Conservation (phyloP, 2,113 vertebrate species). For the Pimephales promelas region DNA sequence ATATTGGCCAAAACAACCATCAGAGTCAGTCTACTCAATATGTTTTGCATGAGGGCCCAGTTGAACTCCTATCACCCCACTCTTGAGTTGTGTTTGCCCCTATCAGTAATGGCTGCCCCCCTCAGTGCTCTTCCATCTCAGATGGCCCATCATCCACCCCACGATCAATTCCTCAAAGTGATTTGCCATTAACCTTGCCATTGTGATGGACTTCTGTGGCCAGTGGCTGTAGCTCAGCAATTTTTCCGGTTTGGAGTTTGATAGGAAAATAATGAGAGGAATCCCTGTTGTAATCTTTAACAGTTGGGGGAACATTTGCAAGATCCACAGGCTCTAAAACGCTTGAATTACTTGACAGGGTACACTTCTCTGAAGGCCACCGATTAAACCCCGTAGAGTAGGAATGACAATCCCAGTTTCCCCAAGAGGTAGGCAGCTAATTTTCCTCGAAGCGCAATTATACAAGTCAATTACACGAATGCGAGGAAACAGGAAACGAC, state of each 20-base stretch:
- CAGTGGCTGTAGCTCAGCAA: conserved; percentile 47
- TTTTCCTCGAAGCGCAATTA: conserved; percentile 1
- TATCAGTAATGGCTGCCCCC: conserved; percentile 51
- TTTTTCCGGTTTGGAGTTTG: conserved; percentile 56
- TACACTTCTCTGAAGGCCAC: conserved; percentile 22
- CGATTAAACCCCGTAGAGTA: conserved; percentile 19
- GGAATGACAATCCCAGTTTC: conserved; percentile 18
- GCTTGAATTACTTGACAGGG: conserved; percentile 41
- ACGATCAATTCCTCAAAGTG: conserved; percentile 65
- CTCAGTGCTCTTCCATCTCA: conserved; percentile 58
- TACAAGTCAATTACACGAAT: conserved; percentile 61
- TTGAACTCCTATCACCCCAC: conserved; percentile 28
- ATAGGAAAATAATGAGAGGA: conserved; percentile 60
- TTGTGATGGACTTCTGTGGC: conserved; percentile 59
- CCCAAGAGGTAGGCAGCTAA: conserved; percentile 9
- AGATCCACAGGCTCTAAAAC: conserved; percentile 35
- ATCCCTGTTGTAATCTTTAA: conserved; percentile 55
- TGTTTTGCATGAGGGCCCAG: conserved; percentile 6
- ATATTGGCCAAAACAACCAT: not conserved
- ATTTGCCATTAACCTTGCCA: conserved; percentile 72
- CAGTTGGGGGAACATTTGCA: conserved; percentile 48
- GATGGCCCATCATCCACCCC: conserved; percentile 52
- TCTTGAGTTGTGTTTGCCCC: conserved; percentile 40
- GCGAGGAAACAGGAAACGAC: conserved; percentile 46
- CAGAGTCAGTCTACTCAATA: conserved; percentile 2